These are phyloP conservation scores for Ianthella basta DNA, from an alignment of 37 sponge, comb jelly and placozoan genomes.

Conservation along the genomic window DNA sequence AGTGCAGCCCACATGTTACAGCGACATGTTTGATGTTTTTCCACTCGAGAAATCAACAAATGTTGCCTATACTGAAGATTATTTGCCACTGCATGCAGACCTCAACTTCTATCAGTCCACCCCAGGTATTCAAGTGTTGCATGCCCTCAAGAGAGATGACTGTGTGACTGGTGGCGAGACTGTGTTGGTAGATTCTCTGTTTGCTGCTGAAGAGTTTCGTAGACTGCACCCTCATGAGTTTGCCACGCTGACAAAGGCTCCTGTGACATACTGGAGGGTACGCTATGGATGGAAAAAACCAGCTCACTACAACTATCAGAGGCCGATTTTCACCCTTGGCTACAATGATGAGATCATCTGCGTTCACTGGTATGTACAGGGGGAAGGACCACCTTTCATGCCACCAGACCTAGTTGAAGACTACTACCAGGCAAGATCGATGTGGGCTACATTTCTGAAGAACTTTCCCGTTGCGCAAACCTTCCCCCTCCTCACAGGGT, in stretches of 20 bases:
- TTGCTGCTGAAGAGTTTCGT: constrained; percentile 65
- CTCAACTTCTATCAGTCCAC: not conserved
- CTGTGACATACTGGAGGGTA: constrained; percentile 63
- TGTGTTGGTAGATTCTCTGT: constrained; percentile 47
- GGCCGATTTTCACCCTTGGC: not conserved
- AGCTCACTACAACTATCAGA: not conserved
- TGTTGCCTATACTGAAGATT: not conserved
- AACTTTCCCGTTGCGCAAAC: constrained; percentile 6
- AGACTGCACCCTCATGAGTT: constrained; percentile 50
- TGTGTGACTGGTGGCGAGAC: constrained; percentile 69
- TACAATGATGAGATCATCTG: not conserved
- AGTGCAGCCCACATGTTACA: not conserved
- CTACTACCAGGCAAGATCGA: not conserved
- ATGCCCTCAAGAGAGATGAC: constrained; percentile 23
- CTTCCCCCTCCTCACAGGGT: not conserved
- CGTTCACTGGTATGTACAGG: not conserved
- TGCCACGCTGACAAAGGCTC: constrained; percentile 53
- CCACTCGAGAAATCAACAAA: not conserved
- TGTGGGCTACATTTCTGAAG: not conserved
- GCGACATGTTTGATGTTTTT: not conserved
- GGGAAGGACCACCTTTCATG: too few relatives aligned
- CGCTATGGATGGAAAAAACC: constrained; percentile 36
- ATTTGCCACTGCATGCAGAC: not conserved
- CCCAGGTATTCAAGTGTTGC: not conserved
- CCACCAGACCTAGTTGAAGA: too few relatives aligned